Evolutionary conservation across 2,797 vertebrate genomes (phyloP).

Genomic region (Amniataba percoides): DNA sequence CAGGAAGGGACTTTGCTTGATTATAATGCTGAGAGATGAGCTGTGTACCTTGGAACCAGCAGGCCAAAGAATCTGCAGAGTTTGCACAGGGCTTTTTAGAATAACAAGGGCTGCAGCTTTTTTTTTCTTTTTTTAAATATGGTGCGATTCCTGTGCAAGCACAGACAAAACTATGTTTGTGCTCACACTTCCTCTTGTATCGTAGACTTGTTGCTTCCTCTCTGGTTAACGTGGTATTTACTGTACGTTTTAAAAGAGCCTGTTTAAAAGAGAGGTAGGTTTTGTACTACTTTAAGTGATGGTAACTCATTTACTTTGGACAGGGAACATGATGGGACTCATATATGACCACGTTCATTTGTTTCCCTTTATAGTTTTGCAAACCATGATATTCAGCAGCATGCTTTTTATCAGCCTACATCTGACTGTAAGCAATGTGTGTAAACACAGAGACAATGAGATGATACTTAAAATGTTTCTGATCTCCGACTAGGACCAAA

Average conservation of each 20-base stretch:
- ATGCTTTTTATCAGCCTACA: neutral
- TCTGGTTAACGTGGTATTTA: neutral
- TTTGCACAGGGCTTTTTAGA: conserved; percentile 64
- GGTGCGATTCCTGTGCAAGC: conserved; percentile 47
- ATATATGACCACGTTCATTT: conserved; percentile 6
- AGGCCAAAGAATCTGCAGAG: conserved; percentile 68
- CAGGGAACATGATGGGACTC: neutral
- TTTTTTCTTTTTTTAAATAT: conserved; percentile 26
- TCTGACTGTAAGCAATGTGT: neutral
- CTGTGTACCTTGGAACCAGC: conserved; percentile 76
- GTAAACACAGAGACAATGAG: neutral
- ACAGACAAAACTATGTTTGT: conserved; percentile 41
- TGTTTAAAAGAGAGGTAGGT: conserved; percentile 7
- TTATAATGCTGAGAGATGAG: conserved; percentile 69
- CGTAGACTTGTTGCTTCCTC: conserved; percentile 6
- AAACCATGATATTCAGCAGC: neutral
- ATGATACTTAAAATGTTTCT: conserved; percentile 14
- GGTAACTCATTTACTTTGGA: conserved; percentile 38
- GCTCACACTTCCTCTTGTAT: conserved; percentile 57
- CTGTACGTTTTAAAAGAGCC: neutral
- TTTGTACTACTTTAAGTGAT: conserved; percentile 4
- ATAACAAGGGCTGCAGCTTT: conserved; percentile 55
- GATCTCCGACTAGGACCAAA: neutral
- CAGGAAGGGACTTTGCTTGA: conserved; percentile 76
- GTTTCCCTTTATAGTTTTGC: conserved; percentile 21